Conservation (phyloP, 2,797 vertebrate genomes). For the Crenuchus spilurus region DNA sequence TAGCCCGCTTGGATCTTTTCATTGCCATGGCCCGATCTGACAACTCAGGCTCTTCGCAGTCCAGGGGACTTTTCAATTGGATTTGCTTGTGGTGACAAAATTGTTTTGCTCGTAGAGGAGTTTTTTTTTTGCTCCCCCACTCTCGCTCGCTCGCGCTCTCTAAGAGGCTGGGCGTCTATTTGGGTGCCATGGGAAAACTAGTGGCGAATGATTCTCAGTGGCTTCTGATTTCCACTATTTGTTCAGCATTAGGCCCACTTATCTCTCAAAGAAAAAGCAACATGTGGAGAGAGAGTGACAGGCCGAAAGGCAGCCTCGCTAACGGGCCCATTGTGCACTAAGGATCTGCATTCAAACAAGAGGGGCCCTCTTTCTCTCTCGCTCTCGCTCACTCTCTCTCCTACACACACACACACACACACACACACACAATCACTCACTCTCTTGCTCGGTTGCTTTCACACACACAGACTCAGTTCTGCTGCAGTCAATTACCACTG, state of each 20-base stretch:
- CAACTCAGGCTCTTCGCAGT: conserved; percentile 88
- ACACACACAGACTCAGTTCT: conserved; percentile 70
- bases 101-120: conserved; percentile 86
- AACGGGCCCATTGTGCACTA: conserved; percentile 88
- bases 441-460: conserved; percentile 41
- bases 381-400: conserved; percentile 41
- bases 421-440: neutral
- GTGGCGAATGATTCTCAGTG: conserved; percentile 99
- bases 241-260: conserved; percentile 99
- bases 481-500: conserved; percentile 98
- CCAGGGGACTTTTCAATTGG: conserved; percentile 93
- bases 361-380: conserved; percentile 85
- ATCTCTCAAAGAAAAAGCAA: conserved; percentile 99
- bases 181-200: conserved; percentile 98
- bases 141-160: conserved; percentile 62
- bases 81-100: conserved; percentile 97
- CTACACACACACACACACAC: conserved; percentile 3
- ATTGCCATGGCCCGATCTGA: conserved; percentile 87
- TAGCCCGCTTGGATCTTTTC: conserved; percentile 90
- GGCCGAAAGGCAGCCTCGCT: conserved; percentile 90
- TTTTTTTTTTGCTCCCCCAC: conserved; percentile 35
- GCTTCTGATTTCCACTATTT: conserved; percentile 99
- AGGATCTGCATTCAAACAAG: conserved; percentile 95
- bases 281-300: conserved; percentile 92
- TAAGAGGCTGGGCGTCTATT: conserved; percentile 90